Conservation (phyloP, 2,797 vertebrate genomes). For the Falco biarmicus region DNA sequence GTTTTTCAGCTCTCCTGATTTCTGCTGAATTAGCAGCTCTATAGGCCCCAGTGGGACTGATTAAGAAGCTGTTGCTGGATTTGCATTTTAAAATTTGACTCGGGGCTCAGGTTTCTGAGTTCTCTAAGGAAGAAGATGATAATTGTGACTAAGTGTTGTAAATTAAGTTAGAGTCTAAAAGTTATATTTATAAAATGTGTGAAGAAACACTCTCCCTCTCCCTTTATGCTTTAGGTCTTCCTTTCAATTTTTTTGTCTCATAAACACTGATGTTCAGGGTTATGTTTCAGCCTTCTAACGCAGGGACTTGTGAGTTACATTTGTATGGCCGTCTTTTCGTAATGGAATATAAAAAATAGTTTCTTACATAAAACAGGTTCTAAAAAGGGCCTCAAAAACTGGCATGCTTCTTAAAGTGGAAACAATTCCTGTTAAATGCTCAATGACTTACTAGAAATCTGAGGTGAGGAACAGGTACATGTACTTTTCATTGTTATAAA, state of each 20-base stretch:
- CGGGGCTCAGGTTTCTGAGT: constrained; percentile 72
- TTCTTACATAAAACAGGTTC: not conserved
- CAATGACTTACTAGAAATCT: not conserved
- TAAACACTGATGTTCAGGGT: not conserved
- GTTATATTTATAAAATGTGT: constrained; percentile 25
- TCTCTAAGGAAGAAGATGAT: constrained; percentile 64
- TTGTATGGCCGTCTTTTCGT: not conserved
- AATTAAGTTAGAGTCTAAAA: constrained; percentile 75
- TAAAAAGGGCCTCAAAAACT: not conserved
- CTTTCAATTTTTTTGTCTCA: not conserved
- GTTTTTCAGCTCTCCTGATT: constrained; percentile 90
- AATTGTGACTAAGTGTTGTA: constrained; percentile 64
- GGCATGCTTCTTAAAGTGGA: not conserved
- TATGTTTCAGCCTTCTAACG: not conserved
- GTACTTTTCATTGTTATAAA: constrained; percentile 18
- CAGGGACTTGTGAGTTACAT: not conserved
- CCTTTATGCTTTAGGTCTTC: not conserved
- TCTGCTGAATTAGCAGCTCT: constrained; percentile 94
- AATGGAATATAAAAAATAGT: not conserved
- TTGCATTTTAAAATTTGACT: constrained; percentile 83
- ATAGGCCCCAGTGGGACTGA: constrained; percentile 86
- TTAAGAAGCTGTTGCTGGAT: constrained; percentile 87
- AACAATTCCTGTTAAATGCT: not conserved
- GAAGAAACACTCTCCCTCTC: constrained; percentile 40
- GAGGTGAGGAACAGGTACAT: not conserved